Evolutionary conservation across 2,797 vertebrate species (phyloP).

Genomic region (Mionectes olivaceus): DNA sequence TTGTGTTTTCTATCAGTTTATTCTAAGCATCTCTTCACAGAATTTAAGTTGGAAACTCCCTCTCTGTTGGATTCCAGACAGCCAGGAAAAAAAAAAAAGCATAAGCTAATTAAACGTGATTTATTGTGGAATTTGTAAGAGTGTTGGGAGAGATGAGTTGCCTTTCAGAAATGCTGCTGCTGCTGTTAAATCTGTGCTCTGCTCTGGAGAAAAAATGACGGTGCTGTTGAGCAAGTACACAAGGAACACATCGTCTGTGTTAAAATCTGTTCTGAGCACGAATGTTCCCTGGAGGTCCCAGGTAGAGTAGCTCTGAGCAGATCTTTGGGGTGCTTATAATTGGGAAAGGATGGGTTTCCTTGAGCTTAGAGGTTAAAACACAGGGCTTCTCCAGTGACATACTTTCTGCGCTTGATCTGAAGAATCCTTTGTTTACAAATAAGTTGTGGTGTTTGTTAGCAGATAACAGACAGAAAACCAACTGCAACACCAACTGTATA

Average conservation of each 20-base stretch:
- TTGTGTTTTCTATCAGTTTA: background rate
- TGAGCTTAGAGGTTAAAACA: background rate
- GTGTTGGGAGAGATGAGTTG: slow-evolving; percentile 17
- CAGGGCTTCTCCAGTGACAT: background rate
- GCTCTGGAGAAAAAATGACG: background rate
- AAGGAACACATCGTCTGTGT: background rate
- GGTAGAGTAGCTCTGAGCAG: background rate
- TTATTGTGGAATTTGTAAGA: slow-evolving; percentile 40
- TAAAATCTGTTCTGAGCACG: background rate
- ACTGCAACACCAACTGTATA: background rate
- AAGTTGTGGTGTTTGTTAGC: slow-evolving; percentile 12
- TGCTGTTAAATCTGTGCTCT: slow-evolving; percentile 11
- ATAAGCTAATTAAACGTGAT: slow-evolving; percentile 29
- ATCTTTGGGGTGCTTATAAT: background rate
- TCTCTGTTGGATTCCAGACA: background rate
- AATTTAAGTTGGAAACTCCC: background rate
- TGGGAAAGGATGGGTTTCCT: background rate
- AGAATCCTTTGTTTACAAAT: slow-evolving; percentile 16
- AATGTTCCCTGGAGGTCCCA: background rate
- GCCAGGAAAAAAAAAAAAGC: background rate
- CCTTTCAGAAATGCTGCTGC: slow-evolving; percentile 15
- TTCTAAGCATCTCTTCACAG: background rate
- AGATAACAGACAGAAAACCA: background rate
- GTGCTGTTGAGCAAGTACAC: background rate
- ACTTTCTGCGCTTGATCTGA: background rate